phyloP scores from a whole-genome alignment of 1,140 invertebrate species.

The Ptiloglossa arizonensis region DNA sequence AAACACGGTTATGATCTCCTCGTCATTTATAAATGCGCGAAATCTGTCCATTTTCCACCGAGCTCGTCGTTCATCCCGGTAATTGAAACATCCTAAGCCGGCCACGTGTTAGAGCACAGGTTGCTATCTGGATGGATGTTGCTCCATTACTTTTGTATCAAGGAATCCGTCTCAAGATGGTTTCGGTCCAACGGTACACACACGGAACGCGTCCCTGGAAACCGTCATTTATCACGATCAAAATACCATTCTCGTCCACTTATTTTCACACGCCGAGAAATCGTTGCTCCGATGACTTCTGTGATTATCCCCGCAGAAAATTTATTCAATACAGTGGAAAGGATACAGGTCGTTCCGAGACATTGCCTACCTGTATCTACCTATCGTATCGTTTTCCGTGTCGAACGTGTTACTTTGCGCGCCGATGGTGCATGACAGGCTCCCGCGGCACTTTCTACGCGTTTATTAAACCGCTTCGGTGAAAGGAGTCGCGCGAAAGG shows the following conservation, averaged over 20 bases:
- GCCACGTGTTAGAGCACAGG: too few relatives aligned
- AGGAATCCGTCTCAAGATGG: background rate
- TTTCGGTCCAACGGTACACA: background rate
- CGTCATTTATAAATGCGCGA: too few relatives aligned
- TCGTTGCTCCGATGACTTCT: slow-evolving; percentile 43
- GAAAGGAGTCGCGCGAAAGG: slow-evolving; percentile 44
- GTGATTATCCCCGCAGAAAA: slow-evolving; percentile 32
- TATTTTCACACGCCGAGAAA: slow-evolving; percentile 34
- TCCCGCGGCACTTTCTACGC: slow-evolving; percentile 40
- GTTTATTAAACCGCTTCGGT: slow-evolving; percentile 47
- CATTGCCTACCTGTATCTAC: slow-evolving; percentile 25
- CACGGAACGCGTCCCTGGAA: background rate
- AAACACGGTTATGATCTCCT: too few relatives aligned
- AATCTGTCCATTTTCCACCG: too few relatives aligned
- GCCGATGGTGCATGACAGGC: slow-evolving; percentile 36
- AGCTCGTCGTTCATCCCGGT: too few relatives aligned
- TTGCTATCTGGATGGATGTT: too few relatives aligned
- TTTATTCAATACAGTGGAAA: slow-evolving; percentile 16
- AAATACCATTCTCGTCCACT: slow-evolving; percentile 6
- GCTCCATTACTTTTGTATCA: background rate
- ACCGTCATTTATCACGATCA: slow-evolving; percentile 24
- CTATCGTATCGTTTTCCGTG: slow-evolving; percentile 39
- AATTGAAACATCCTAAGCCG: too few relatives aligned
- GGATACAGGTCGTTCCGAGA: slow-evolving; percentile 4
- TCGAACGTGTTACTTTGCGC: slow-evolving; percentile 18